Evolutionary conservation across 1,140 invertebrate genomes (phyloP), one percentile per base, ranked within the genome.

Genomic region (Pseudomyrmex flavicornis): DNA sequence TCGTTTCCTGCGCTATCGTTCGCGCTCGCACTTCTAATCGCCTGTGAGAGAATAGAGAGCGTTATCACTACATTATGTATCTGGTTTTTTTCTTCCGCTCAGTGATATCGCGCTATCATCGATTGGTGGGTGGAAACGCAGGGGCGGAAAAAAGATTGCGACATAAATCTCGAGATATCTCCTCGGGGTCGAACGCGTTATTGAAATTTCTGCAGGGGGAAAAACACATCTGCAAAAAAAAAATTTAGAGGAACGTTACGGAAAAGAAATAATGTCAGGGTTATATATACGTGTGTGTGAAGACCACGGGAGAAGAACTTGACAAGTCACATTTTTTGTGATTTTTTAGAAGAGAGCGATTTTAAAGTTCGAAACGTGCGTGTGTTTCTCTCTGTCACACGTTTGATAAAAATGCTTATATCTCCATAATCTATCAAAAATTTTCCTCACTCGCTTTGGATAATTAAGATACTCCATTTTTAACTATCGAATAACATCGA

Each of bases 141-240:
- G 72, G 74, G 84, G 82, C 83, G 84, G 72, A 35, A 35, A 9
- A 84, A 85, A 54, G 26, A 52, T 63, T 35, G n/a, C 56, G 48
- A 12, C 15, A 8, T n/a, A 65, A 83, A 62, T 83, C 15, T 77
- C 13, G 48, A 20, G 13, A 22, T 56, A 77, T 68, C 17, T 17
- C 13, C 0, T 15, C 2, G 8, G 4, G 35, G 66, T 15, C 35
- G 35, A 68, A 77, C 4, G 13, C 48, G 26, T 54, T 17, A 35
- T 52, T 52, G 7, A 44, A 61, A 62, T 63, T 68, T 68, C 2
- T 26, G 15, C 5, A 26, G 12, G 62, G 22, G 17, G 13, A 44
- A 4, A 56, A 77, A 68, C 9, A 56, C 44, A 66, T 66, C 0
- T 22, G 56, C 52, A 65, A 76, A 65, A 44, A 44, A 17, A 17